phyloP scores from a whole-genome alignment of 2,888 invertebrate species.

The Apeira syringaria region DNA sequence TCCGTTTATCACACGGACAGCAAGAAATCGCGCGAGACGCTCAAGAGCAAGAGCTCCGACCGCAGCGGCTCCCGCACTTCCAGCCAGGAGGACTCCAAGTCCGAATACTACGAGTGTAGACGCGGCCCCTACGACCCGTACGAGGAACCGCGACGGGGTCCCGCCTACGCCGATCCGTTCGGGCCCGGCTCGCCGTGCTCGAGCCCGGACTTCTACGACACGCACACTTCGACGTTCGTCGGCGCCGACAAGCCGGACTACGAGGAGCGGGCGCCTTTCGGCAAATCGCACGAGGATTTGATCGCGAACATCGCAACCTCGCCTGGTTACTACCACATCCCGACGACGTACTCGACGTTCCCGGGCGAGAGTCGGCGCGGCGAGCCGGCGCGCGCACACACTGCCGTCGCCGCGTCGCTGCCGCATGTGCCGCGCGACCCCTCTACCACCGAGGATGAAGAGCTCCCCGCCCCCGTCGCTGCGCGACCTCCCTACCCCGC shows the following conservation, averaged over 20 bases:
- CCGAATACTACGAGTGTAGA: conserved; percentile 88
- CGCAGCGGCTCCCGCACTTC: conserved; percentile 86
- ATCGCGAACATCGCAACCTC: conserved; percentile 77
- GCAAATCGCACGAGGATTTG: conserved; percentile 84
- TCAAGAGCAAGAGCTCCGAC: conserved; percentile 85
- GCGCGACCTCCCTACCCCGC: conserved; percentile 44
- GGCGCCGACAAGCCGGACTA: conserved; percentile 73
- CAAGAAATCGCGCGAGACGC: conserved; percentile 85
- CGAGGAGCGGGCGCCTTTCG: conserved; percentile 78
- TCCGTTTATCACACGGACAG: conserved; percentile 87
- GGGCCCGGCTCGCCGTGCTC: conserved; percentile 84
- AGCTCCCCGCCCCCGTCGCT: too few species aligned
- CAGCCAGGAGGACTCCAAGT: conserved; percentile 89
- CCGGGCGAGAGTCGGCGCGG: conserved; percentile 84
- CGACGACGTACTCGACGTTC: conserved; percentile 85
- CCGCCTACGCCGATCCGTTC: conserved; percentile 71
- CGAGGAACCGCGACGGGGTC: conserved; percentile 61
- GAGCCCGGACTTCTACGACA: conserved; percentile 86
- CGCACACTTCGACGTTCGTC: conserved; percentile 70
- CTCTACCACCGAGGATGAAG: conserved; percentile 74
- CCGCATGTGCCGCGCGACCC: conserved; percentile 80
- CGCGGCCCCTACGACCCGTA: conserved; percentile 72
- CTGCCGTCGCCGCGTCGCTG: conserved; percentile 81
- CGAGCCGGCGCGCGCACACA: conserved; percentile 84
- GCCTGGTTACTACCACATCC: conserved; percentile 81